phyloP scores from a whole-genome alignment of 1,140 invertebrate species.

The Drosophila melanica region DNA sequence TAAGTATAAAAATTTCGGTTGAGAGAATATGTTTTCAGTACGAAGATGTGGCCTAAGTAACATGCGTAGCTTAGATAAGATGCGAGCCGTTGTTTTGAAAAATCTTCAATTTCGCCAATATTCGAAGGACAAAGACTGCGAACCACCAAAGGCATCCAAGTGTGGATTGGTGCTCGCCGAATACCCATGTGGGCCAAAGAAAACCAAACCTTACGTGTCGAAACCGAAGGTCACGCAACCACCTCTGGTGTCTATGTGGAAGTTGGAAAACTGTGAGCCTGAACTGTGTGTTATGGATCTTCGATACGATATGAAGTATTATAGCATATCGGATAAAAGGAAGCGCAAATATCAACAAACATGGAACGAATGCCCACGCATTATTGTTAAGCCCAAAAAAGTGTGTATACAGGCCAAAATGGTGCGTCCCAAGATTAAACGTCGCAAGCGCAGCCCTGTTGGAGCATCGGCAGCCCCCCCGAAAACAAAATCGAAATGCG shows the following conservation, averaged over 20 bases:
- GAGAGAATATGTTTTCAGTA: neutral
- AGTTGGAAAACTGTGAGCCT: slow-evolving; percentile 8
- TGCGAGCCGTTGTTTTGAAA: neutral
- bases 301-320: slow-evolving; percentile 54
- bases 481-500: slow-evolving; percentile 5
- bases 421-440: slow-evolving; percentile 17
- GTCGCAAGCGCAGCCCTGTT: slow-evolving; percentile 36
- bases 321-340: slow-evolving; percentile 56
- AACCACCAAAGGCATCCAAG: neutral
- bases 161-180: slow-evolving; percentile 22
- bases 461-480: too few species aligned
- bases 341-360: slow-evolving; percentile 68
- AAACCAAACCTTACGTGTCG: neutral
- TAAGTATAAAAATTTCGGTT: neutral
- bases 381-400: slow-evolving; percentile 67
- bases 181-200: slow-evolving; percentile 17
- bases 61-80: too few species aligned
- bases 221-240: neutral
- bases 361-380: slow-evolving; percentile 65
- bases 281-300: slow-evolving; percentile 10
- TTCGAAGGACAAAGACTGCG: slow-evolving; percentile 2
- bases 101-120: neutral
- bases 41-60: neutral
- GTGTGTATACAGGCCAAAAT: slow-evolving; percentile 49
- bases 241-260: slow-evolving; percentile 42